These are phyloP conservation scores for Monoplex corrugatus DNA, from an alignment of 2,888 invertebrate genomes.

Conservation along the genomic window DNA sequence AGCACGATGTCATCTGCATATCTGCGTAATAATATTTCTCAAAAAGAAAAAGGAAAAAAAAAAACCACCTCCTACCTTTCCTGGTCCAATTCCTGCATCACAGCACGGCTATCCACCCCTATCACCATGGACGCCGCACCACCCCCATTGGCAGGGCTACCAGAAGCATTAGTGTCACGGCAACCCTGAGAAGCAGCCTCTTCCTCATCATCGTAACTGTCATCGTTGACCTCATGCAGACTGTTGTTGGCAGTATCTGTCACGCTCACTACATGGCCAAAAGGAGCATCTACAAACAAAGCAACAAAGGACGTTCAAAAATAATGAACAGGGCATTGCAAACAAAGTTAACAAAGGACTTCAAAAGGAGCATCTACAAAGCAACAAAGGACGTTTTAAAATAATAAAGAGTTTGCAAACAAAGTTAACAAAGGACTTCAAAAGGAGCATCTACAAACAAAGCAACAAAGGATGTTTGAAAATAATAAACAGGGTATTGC, in stretches of 20 bases:
- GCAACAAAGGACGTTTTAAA: too few species aligned
- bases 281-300: constrained; percentile 30
- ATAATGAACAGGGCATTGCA: too few species aligned
- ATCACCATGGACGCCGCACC: not conserved
- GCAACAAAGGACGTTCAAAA: too few species aligned
- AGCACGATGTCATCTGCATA: too few species aligned
- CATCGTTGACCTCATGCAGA: constrained; percentile 50
- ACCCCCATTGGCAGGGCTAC: constrained; percentile 46
- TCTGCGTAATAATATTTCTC: too few species aligned
- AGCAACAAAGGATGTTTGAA: too few species aligned
- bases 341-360: too few species aligned
- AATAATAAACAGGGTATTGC: too few species aligned
- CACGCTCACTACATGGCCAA: constrained; percentile 33
- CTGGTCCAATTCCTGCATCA: constrained; percentile 67
- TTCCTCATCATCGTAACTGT: constrained; percentile 56
- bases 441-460: constrained; percentile 24
- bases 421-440: too few species aligned
- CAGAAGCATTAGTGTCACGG: constrained; percentile 49
- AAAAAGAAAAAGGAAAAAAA: too few species aligned
- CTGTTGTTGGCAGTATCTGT: constrained; percentile 50
- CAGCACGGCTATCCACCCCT: constrained; percentile 38
- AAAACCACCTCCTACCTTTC: constrained; percentile 65
- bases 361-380: too few species aligned
- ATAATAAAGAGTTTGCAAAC: too few species aligned
- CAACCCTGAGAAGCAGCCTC: constrained; percentile 41